These are phyloP conservation scores for Helleia helle DNA, from an alignment of 2,888 invertebrate species.

Conservation along the genomic window DNA sequence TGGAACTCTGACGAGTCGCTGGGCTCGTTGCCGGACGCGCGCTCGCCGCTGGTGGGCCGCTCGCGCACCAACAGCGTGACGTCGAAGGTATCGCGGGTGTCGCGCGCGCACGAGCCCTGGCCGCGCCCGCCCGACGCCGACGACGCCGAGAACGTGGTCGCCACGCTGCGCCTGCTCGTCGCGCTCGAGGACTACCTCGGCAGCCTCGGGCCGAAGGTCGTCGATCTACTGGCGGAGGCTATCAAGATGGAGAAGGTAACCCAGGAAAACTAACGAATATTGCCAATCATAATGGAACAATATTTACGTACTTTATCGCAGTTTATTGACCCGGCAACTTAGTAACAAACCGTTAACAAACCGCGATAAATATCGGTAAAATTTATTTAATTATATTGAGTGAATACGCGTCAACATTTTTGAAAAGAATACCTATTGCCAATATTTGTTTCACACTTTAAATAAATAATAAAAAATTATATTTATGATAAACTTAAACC, in stretches of 20 bases:
- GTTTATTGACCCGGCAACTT: too few species aligned
- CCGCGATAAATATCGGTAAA: too few species aligned
- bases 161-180: conserved; percentile 82
- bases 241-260: conserved; percentile 82
- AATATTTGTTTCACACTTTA: too few species aligned
- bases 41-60: conserved; percentile 22
- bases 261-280: too few species aligned
- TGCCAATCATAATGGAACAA: too few species aligned
- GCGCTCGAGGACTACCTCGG: conserved; percentile 89
- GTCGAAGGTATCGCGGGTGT: conserved; percentile 27
- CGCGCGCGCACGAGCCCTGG: conserved; percentile 21
- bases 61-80: conserved; percentile 24
- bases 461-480: too few species aligned
- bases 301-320: too few species aligned
- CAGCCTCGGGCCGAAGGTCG: conserved; percentile 86
- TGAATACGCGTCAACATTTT: too few species aligned
- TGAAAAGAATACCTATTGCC: too few species aligned
- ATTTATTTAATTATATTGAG: too few species aligned
- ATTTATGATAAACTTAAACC: too few species aligned
- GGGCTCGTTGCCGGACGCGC: conserved; percentile 34
- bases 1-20: conserved; percentile 56
- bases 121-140: conserved; percentile 32
- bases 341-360: too few species aligned
- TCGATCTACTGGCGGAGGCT: conserved; percentile 84
- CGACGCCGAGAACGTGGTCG: conserved; percentile 75